Conservation (phyloP, 1,140 invertebrate species). For the Asobara japonica region DNA sequence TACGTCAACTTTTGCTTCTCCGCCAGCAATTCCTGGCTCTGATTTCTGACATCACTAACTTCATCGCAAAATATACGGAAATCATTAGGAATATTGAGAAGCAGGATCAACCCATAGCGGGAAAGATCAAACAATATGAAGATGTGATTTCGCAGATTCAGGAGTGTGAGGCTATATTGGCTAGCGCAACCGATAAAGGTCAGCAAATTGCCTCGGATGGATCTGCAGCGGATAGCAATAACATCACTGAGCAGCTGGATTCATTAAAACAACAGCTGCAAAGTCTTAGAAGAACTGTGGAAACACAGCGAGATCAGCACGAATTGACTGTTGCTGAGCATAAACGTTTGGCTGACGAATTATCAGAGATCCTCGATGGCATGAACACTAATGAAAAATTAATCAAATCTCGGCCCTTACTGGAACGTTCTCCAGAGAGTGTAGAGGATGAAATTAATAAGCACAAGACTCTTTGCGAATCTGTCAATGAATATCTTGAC, state of each 20-base stretch:
- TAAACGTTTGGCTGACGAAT: conserved; percentile 80
- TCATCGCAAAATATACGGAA: conserved; percentile 87
- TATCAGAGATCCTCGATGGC: conserved; percentile 85
- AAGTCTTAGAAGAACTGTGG: conserved; percentile 81
- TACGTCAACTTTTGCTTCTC: conserved; percentile 80
- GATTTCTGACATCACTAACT: conserved; percentile 86
- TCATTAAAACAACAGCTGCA: conserved; percentile 86
- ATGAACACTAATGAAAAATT: conserved; percentile 85
- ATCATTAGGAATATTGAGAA: conserved; percentile 87
- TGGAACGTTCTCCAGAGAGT: conserved; percentile 80
- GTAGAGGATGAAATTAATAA: conserved; percentile 85
- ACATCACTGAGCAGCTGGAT: conserved; percentile 87
- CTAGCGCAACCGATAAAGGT: conserved; percentile 88
- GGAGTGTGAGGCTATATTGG: conserved; percentile 87
- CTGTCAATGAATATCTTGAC: conserved; percentile 77
- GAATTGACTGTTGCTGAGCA: conserved; percentile 88
- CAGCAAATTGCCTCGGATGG: conserved; percentile 91
- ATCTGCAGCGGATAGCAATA: conserved; percentile 84
- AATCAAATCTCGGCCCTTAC: conserved; percentile 82
- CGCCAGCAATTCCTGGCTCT: conserved; percentile 88
- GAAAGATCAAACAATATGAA: conserved; percentile 90
- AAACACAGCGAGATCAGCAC: conserved; percentile 86
- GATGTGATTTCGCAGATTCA: conserved; percentile 86
- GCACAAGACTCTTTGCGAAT: conserved; percentile 76
- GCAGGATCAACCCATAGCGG: conserved; percentile 79